Percentiles rank a stretch among this genome's conserved stretches.
Conservation (phyloP, 2,888 invertebrate species). For the Tiliacea citrago region DNA sequence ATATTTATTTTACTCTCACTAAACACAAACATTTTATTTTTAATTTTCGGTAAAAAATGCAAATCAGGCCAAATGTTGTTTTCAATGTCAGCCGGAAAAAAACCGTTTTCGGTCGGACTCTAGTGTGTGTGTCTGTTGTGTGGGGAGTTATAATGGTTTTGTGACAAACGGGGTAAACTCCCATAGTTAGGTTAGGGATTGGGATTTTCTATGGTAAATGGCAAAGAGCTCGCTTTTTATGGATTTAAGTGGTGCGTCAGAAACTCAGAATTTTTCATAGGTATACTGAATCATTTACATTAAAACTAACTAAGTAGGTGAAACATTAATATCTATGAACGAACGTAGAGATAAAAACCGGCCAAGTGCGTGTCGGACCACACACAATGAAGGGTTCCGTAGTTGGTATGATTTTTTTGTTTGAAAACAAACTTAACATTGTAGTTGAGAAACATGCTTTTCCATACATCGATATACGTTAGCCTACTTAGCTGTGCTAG, state of each 20-base stretch:
- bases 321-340: neutral
- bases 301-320: neutral
- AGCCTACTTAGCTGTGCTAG: too few relatives aligned
- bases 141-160: neutral
- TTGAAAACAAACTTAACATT: too few relatives aligned
- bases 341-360: slow-evolving; percentile 14
- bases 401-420: too few relatives aligned
- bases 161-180: neutral
- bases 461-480: too few relatives aligned
- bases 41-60: too few relatives aligned
- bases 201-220: too few relatives aligned
- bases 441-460: too few relatives aligned
- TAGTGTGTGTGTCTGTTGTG: neutral
- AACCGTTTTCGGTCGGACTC: neutral
- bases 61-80: neutral
- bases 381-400: too few relatives aligned
- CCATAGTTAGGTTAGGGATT: neutral
- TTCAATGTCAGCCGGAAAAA: neutral
- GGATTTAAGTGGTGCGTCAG: neutral
- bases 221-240: neutral
- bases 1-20: neutral
- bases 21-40: neutral
- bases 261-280: neutral
- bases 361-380: too few relatives aligned
- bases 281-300: neutral